phyloP scores from a whole-genome alignment of 2,888 invertebrate species.

The Drosophila tanythrix region DNA sequence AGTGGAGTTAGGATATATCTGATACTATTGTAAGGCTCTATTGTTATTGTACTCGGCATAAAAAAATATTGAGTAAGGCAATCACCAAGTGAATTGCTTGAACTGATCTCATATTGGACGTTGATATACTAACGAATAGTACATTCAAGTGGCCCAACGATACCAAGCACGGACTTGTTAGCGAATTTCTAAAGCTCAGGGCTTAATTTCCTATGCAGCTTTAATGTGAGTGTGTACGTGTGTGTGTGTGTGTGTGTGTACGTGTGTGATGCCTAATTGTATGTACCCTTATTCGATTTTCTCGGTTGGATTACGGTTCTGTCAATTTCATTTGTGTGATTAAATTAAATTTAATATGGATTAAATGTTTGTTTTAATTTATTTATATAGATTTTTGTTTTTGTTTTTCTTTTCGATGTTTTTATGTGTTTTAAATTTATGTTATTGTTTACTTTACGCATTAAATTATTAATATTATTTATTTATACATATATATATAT shows the following conservation, averaged over 20 bases:
- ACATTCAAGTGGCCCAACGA: not conserved
- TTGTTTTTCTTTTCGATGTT: conserved; percentile 46
- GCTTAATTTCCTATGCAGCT: conserved; percentile 5
- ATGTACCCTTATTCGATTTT: conserved; percentile 21
- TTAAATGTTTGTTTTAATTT: conserved; percentile 15
- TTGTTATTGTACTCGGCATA: conserved; percentile 1
- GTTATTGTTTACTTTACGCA: conserved; percentile 47
- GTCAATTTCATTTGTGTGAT: conserved; percentile 33
- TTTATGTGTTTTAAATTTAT: conserved; percentile 40
- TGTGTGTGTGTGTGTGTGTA: conserved; percentile 9
- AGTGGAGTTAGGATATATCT: not conserved
- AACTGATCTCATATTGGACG: not conserved
- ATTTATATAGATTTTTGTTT: conserved; percentile 19
- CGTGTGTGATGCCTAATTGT: conserved; percentile 22
- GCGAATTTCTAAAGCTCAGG: not conserved
- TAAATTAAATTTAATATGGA: conserved; percentile 36
- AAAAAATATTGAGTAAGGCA: not conserved
- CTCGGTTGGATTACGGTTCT: conserved; percentile 20
- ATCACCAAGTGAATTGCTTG: not conserved
- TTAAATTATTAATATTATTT: conserved; percentile 56
- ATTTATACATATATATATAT: conserved; percentile 32
- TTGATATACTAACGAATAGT: not conserved
- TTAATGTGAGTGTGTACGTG: not conserved
- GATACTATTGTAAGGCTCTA: not conserved
- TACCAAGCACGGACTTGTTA: not conserved